A percentile compares a stretch with the other conserved stretches of the same genome.
These are phyloP conservation scores for Chinchilla lanigera DNA, from an alignment of 2,113 vertebrate species.

Conservation along the genomic window DNA sequence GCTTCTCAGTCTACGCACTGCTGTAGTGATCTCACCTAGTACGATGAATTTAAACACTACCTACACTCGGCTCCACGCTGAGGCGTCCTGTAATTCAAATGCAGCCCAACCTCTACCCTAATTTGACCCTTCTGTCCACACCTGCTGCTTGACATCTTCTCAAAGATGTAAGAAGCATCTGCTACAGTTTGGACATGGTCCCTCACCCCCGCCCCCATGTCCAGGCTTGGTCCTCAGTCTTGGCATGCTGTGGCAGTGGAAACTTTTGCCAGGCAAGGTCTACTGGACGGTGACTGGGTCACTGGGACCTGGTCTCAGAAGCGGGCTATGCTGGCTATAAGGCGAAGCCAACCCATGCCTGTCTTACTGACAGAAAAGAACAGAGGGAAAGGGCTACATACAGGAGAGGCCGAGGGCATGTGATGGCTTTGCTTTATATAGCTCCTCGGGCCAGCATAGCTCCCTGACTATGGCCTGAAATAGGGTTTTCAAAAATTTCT, in stretches of 20 bases:
- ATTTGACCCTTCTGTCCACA: not conserved
- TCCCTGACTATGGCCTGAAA: not conserved
- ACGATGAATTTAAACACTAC: not conserved
- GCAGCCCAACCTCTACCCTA: not conserved
- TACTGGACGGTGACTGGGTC: too few relatives aligned
- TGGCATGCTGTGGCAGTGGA: not conserved
- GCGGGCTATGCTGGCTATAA: not conserved
- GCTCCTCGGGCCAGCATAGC: not conserved
- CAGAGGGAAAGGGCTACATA: too few relatives aligned
- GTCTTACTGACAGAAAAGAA: too few relatives aligned
- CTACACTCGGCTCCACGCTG: not conserved
- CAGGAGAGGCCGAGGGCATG: too few relatives aligned
- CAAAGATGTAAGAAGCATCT: not conserved
- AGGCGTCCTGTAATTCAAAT: too few relatives aligned
- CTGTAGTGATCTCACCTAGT: not conserved
- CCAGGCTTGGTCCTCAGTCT: not conserved
- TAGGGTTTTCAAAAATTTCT: not conserved
- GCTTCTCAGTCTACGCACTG: not conserved
- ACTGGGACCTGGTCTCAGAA: not conserved
- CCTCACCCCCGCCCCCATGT: too few relatives aligned
- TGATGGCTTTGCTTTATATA: too few relatives aligned
- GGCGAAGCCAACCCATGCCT: not conserved
- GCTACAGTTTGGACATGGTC: not conserved
- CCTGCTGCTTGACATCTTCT: not conserved
- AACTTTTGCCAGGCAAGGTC: not conserved